Base-by-base conservation (phyloP, 2,797 vertebrate species). In the Myripristis jacobus region DNA sequence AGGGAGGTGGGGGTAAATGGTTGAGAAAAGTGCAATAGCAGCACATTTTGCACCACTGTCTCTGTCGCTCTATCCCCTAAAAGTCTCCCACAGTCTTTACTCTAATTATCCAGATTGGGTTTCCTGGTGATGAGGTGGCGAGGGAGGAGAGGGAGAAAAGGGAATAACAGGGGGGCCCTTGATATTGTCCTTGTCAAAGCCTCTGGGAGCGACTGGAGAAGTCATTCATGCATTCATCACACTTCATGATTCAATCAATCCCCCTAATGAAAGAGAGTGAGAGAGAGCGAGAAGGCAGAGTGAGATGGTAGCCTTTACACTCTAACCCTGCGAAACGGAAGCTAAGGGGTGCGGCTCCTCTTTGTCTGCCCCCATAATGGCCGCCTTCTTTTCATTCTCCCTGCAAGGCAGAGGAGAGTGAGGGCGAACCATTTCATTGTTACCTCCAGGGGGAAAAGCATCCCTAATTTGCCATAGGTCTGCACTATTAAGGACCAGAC, bases 391-490 rank as follows among this genome's bases (percentile, higher is more conserved):
- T 91, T 92, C 58, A 89, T 90, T 90, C 80, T 90, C 75, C 66
- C 67, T 36, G 61, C 34, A 77, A 62, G 59, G 81, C 75, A 76
- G 66, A 73, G 66, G 75, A 68, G 81, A 77, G 73, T 27, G 55
- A 65, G 79, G 84, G 72, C 65, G 69, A 89, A 75, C 85, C 78
- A 54, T 76, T 79, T 84, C 77, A 89, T 92, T 92, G 89, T 92
- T 86, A 89, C 85, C 82, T 87, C 84, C 59, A n/a, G 85, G 92
- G 90, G 94, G 93, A 95, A 95, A 89, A 93, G 93, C 91, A 92
- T 89, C 88, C 94, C 94, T 96, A 95, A 96, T 96, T 95, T 95
- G 94, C 94, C 88, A 59, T 92, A 94, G 94, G 95, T 94, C 94
- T 88, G 90, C 70, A 89, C 95, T 94, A 94, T 94, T 96, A 94